A percentile compares a stretch with the other conserved stretches of the same genome.
Conservation (phyloP, 2,888 invertebrate species). For the Drosophila anomalipes region DNA sequence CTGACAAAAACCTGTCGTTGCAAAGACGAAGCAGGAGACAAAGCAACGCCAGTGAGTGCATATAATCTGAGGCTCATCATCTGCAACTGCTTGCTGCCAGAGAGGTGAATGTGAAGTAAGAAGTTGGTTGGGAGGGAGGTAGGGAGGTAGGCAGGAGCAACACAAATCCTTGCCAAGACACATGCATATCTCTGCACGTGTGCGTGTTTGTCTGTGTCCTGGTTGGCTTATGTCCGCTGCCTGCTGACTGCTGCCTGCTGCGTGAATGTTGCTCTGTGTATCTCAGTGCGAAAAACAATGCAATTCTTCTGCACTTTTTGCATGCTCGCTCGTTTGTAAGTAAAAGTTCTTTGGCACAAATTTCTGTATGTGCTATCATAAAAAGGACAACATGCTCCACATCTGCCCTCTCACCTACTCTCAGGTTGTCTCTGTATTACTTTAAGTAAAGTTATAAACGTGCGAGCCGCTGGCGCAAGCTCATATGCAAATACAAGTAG, state of each 20-base stretch:
- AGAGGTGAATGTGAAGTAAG: conserved; percentile 18
- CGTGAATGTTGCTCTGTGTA: conserved; percentile 13
- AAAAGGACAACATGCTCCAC: conserved; percentile 73
- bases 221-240: conserved; percentile 45
- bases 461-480: conserved; percentile 56
- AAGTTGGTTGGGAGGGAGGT: not conserved
- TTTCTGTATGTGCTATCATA: conserved; percentile 71
- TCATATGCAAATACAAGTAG: conserved; percentile 68
- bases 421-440: conserved; percentile 7
- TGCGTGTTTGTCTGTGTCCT: conserved; percentile 49
- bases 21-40: conserved; percentile 52
- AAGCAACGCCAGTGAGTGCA: conserved; percentile 73
- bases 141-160: conserved; percentile 12
- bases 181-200: conserved; percentile 59
- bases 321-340: conserved; percentile 79
- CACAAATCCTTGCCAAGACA: conserved; percentile 72
- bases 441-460: conserved; percentile 70
- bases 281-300: conserved; percentile 63
- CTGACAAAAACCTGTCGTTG: conserved; percentile 59
- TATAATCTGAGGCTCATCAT: conserved; percentile 74
- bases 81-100: conserved; percentile 38
- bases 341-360: conserved; percentile 77
- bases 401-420: not conserved
- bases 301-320: conserved; percentile 80
- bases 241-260: conserved; percentile 1